A percentile compares a stretch with the other conserved stretches of the same genome.
phyloP scores from a whole-genome alignment of 2,888 invertebrate genomes.

The Callinectes sapidus region DNA sequence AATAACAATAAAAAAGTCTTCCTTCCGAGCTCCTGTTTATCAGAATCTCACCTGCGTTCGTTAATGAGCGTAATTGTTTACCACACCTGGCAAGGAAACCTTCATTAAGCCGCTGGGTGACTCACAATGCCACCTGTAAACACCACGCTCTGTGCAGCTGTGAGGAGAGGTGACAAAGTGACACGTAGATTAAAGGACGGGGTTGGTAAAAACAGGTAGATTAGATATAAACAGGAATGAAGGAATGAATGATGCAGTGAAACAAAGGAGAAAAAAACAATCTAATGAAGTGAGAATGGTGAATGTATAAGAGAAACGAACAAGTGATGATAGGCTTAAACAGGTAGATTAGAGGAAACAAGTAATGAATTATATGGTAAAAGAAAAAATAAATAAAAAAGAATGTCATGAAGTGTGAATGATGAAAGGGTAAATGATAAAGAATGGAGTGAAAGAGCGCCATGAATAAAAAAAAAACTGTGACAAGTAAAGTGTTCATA shows the following conservation, averaged over 20 bases:
- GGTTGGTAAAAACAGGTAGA: not conserved
- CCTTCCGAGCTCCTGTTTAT: not conserved
- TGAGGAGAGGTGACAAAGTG: not conserved
- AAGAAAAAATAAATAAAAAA: too few species aligned
- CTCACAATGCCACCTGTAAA: not conserved
- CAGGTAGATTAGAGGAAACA: too few species aligned
- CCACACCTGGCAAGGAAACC: not conserved
- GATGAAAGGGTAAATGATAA: too few species aligned
- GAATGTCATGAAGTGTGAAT: not conserved
- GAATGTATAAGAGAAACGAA: too few species aligned
- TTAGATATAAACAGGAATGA: too few species aligned
- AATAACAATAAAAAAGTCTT: not conserved
- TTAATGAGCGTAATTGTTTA: slow-evolving; percentile 5
- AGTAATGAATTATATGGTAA: too few species aligned
- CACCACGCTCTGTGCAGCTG: not conserved
- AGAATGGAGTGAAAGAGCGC: too few species aligned
- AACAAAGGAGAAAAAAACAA: too few species aligned
- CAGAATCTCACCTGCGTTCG: not conserved
- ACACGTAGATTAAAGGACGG: not conserved
- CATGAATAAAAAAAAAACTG: too few species aligned
- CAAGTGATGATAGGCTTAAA: too few species aligned
- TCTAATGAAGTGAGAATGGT: not conserved
- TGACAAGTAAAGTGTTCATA: too few species aligned
- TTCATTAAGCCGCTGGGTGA: not conserved
- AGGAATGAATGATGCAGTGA: too few species aligned